Evolutionary conservation across 2,113 vertebrate genomes (phyloP).

Genomic region (Ameiurus melas): DNA sequence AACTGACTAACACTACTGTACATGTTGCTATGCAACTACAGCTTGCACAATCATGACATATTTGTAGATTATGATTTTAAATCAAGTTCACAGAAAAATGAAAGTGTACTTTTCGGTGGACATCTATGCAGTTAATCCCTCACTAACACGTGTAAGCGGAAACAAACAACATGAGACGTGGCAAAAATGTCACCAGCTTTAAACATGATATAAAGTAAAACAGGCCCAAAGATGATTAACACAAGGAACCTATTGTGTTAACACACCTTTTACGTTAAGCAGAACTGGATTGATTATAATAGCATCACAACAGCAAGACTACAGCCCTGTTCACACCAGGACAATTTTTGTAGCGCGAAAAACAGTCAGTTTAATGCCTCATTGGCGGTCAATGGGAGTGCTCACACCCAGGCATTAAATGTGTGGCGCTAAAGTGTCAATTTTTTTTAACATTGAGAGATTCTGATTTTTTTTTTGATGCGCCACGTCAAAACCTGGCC

Average conservation of each 20-base stretch:
- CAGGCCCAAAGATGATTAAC: background rate
- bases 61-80: background rate
- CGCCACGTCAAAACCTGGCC: no score
- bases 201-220: background rate
- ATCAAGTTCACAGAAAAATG: background rate
- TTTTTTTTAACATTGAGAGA: no score
- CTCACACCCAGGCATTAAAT: no score
- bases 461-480: no score
- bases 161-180: background rate
- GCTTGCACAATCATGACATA: background rate
- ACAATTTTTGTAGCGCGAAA: no score
- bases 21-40: background rate
- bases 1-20: background rate
- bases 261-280: background rate
- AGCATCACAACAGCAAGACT: no score
- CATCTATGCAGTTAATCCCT: background rate
- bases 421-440: no score
- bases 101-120: background rate
- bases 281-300: no score
- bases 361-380: no score
- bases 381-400: no score
- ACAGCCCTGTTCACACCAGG: no score
- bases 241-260: background rate
- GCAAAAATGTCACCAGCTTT: background rate
- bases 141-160: background rate